Evolutionary conservation across 2,113 vertebrate species (phyloP), one percentile per base, ranked within the genome.

Genomic region (Rhodinocichla rosea): DNA sequence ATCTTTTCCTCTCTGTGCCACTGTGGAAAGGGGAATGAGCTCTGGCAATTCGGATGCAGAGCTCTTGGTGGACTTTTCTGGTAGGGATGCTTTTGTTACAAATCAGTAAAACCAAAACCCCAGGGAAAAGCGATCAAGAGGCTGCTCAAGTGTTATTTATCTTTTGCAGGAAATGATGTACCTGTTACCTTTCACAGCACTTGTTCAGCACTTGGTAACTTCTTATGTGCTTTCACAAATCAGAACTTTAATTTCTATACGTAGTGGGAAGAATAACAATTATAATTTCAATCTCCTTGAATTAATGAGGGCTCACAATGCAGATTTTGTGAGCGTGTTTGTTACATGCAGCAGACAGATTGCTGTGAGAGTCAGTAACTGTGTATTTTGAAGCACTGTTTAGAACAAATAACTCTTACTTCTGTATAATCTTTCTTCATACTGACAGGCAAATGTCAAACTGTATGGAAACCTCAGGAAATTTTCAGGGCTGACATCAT

Each of bases 381-480:
- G 35, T 80, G 75, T 87, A 15, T 90, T 80, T 81, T 90, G 67
- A 86, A 77, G 45, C 90, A 81, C 21, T 60, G 73, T 89, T 96
- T 73, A 63, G 63, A 93, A 94, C 64, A 94, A 97, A 77, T 87
- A 89, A 81, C 39, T 78, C 60, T 86, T 73, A n/a, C 20, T 91
- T 90, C 32, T 86, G 69, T 71, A 47, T 90, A 76, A 87, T 93
- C 45, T 76, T 69, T 90, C 86, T 89, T 91, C 64, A 57, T 83
- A 84, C 84, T 92, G 80, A 78, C 83, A 94, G 52, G 50, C 60
- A 93, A 88, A 89, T 80, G 79, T 74, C 94, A 96, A 90, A 87
- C 42, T 70, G 11, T 57, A 9, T 55, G 74, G 86, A 91, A 93
- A 94, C 44, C 47, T 70, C 55, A 57, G 73, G 71, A 90, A 86